Base-by-base conservation (phyloP, 2,797 vertebrate species). In the Falco cherrug region DNA sequence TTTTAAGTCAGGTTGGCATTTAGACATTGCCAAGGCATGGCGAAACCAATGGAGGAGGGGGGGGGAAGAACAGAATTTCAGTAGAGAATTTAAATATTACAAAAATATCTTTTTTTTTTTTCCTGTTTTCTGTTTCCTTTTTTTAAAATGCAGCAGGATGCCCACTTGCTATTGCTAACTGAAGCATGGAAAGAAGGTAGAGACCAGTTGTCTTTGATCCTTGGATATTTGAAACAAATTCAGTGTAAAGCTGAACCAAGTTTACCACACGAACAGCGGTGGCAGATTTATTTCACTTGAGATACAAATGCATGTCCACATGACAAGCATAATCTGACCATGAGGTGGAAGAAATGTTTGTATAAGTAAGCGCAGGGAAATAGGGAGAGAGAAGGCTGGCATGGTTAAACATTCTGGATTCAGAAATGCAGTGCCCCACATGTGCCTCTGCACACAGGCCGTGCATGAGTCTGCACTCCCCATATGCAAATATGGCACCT, bases 51-150 rank as follows among this genome's bases (percentile, higher is more conserved):
- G 79, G 47, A 65, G 37, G 37, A 93, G 33, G 24, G 84, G 82
- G 82, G 77, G 45, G 16, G 80, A 78, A 91, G 89, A 96, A 91
- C 95, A 95, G 87, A 97, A 90, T 87, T 96, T 96, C 97, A 96
- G 83, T 89, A 92, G 39, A 94, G 88, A 98, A 95, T 91, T 96
- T 94, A 93, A 93, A 93, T 95, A 86, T 98, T 98, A 98, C 96
- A 98, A 98, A 98, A 98, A 98, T 98, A 98, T 86, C 96, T 95
- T 93, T 95, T 96, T 94, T 97, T 59, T 64, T 59, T 95, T 91
- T 67, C 93, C 93, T 96, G 95, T 93, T 95, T 95, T 95, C 17
- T 19, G 6, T 96, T 97, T 97, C 87, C 50, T 92, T 95, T 95
- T 93, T 94, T 96, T 95, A 89, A 97, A 97, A 96, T 63, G 91